These are phyloP conservation scores for Rhinoderma darwinii DNA, from an alignment of 2,113 vertebrate species.

Conservation along the genomic window DNA sequence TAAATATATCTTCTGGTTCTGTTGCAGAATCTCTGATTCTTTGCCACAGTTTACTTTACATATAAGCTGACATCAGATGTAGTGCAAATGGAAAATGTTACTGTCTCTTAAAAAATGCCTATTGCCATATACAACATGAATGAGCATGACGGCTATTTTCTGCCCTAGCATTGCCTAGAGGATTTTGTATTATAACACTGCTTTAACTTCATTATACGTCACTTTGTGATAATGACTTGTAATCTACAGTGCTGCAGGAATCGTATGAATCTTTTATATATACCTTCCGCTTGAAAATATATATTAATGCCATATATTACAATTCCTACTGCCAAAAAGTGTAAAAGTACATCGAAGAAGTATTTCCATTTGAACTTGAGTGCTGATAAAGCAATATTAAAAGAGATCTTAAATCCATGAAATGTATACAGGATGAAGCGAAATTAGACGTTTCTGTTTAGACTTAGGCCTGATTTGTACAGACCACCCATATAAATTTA, in stretches of 20 bases:
- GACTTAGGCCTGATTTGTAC: no score
- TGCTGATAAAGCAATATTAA: no score
- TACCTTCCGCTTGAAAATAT: not conserved
- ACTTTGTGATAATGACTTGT: conserved; percentile 20
- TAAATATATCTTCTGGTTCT: conserved; percentile 40
- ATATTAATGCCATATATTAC: not conserved
- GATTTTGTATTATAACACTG: not conserved
- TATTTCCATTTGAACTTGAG: not conserved
- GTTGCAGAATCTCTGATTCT: conserved; percentile 10
- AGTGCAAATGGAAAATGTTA: conserved; percentile 39
- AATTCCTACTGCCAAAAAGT: not conserved
- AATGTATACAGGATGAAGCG: no score
- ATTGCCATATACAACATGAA: conserved; percentile 5
- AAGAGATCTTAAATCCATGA: no score
- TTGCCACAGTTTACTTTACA: conserved; percentile 30
- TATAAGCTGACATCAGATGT: conserved; percentile 15
- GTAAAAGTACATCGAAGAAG: not conserved
- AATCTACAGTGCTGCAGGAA: not conserved
- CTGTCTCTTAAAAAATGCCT: not conserved
- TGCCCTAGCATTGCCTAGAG: conserved; percentile 6
- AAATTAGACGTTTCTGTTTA: no score
- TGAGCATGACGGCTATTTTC: not conserved
- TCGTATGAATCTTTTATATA: conserved; percentile 23
- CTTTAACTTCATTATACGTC: not conserved
- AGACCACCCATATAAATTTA: no score